Evolutionary conservation across 2,888 invertebrate species (phyloP).

Genomic region (Drosophila villosipedis): DNA sequence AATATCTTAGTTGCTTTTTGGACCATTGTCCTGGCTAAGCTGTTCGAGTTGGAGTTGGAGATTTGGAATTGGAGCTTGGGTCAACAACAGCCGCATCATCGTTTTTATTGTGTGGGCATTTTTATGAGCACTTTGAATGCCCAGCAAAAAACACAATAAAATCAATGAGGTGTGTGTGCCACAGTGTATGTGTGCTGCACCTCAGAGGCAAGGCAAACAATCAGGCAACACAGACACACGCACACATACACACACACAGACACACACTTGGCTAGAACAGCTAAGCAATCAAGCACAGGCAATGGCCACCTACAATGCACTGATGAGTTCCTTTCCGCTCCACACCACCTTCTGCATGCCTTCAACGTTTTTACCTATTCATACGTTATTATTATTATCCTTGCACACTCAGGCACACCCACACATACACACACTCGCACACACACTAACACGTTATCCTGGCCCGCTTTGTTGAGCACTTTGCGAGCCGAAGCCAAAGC

Average conservation of each 20-base stretch:
- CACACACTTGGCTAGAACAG: constrained; percentile 55
- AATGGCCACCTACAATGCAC: constrained; percentile 71
- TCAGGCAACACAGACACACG: constrained; percentile 44
- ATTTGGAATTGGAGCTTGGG: constrained; percentile 29
- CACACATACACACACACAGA: constrained; percentile 25
- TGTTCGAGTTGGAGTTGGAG: constrained; percentile 16
- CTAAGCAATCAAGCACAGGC: constrained; percentile 78
- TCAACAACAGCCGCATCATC: constrained; percentile 74
- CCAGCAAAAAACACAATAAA: constrained; percentile 81
- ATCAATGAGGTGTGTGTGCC: constrained; percentile 82
- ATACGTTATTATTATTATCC: constrained; percentile 81
- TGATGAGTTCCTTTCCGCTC: constrained; percentile 45
- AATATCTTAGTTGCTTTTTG: constrained; percentile 38
- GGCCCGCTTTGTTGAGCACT: constrained; percentile 80
- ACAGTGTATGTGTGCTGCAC: constrained; percentile 59
- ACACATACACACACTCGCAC: constrained; percentile 36
- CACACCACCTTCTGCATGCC: constrained; percentile 15
- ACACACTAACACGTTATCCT: constrained; percentile 60
- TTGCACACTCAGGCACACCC: constrained; percentile 64
- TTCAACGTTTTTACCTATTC: constrained; percentile 81
- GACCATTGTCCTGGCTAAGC: constrained; percentile 46
- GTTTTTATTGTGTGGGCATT: constrained; percentile 79
- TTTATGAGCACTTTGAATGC: constrained; percentile 80
- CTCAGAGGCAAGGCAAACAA: constrained; percentile 65
- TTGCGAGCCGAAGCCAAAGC: constrained; percentile 67